Conservation (phyloP, 2,113 vertebrate species). For the Colaptes auratus region DNA sequence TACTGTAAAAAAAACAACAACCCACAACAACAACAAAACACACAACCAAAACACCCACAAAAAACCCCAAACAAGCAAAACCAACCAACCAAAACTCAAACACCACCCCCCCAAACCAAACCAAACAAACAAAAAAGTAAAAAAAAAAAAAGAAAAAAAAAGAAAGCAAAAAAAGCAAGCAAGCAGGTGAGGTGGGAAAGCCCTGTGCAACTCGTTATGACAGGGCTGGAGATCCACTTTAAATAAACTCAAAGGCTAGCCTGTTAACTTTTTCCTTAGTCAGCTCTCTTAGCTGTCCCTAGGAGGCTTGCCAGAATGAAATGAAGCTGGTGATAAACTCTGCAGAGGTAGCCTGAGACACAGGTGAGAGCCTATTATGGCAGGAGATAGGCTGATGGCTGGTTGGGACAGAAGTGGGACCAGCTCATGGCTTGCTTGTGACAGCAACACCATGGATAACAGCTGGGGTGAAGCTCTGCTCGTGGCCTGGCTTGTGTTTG, state of each 20-base stretch:
- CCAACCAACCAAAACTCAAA: too few relatives aligned
- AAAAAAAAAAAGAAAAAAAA: too few relatives aligned
- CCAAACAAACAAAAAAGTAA: too few relatives aligned
- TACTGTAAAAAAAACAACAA: not conserved
- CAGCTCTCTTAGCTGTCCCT: not conserved
- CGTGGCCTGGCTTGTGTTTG: rapidly evolving
- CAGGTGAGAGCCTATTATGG: not conserved
- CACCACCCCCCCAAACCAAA: too few relatives aligned
- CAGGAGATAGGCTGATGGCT: not conserved
- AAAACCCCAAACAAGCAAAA: not conserved
- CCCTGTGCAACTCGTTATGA: not conserved
- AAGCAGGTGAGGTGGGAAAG: not conserved
- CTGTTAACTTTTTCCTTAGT: not conserved
- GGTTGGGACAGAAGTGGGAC: not conserved
- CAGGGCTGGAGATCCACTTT: not conserved
- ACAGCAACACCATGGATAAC: not conserved
- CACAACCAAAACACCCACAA: not conserved
- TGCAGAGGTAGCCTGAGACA: not conserved
- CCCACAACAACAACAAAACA: too few relatives aligned
- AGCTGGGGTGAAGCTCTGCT: not conserved
- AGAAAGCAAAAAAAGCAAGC: too few relatives aligned
- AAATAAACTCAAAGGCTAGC: not conserved
- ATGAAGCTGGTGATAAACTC: not conserved
- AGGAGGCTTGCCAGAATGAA: not conserved
- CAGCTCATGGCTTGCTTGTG: not conserved